Base-by-base conservation (phyloP, 2,888 invertebrate species). In the Nemotelus pantherinus region DNA sequence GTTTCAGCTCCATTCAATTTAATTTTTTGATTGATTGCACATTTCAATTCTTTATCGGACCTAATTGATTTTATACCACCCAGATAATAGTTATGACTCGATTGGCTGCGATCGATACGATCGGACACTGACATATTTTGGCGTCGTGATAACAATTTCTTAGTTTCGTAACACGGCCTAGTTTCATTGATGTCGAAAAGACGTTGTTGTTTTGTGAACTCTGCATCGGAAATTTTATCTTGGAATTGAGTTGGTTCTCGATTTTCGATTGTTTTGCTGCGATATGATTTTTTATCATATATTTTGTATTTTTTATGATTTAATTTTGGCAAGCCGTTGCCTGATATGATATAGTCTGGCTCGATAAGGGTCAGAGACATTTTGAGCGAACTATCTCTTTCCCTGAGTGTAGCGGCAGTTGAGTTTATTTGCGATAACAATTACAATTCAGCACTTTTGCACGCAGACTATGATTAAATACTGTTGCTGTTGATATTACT, bases 271-370 rank as follows among this genome's bases (percentile, higher is more conserved):
- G 48, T 68, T 10, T 55, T 50, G 44, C 25, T 57, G n/a, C 50
- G 60, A 60, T 60, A 41, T 41, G 60, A 74, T 63, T 70, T 70
- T 53, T 50, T 70, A 55, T 70, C 70, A 70, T 55, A 70, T 44
- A 4, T 64, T 76, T 77, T 78, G 53, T 70, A 79, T 67, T 79
- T 79, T 79, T 79, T 78, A 41, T 60, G 57, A 75, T 79, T 78
- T 45, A 79, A 71, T 80, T 83, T 83, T n/a, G 85, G 86, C 60
- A 82, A 83, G 55, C 86, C 86, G 79, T 83, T 82, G 60, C 83
- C 83, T 39, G 85, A 84, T 77, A 85, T 85, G 79, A 82, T 82
- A 77, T 86, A 86, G 82, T 86, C 86, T 50, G 86, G 70, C 55
- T 70, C 70, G 39, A 25, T 25, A 25, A 70, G 84, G 64, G 82